Evolutionary conservation across 2,113 vertebrate species (phyloP), one percentile per base, ranked within the genome.

Genomic region (Mesoclemmys tuberculata): DNA sequence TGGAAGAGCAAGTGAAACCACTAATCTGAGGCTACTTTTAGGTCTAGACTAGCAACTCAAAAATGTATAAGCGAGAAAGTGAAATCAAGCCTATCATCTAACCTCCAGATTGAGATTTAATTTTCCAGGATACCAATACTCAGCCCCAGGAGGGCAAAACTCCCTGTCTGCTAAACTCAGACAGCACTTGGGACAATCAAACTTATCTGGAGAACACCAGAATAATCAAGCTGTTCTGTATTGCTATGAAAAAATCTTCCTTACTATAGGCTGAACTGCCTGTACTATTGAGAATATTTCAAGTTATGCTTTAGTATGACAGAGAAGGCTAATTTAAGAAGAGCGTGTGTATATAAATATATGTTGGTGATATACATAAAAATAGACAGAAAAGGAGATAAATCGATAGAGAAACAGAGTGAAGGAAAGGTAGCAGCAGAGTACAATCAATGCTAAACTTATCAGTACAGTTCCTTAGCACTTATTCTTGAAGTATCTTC

Each of bases 131-230:
- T 8, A n/a, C 11, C 0, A 3, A 21, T 86, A 81, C 21, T 26
- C 2, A 6, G 49, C 0, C 21, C 64, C 48, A 68, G 27, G 79
- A 46, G 0, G 3, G 38, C 29, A 78, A 55, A 82, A 54, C 58
- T 49, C 24, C 12, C 13, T 16, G 14, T 41, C 41, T 1, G 4
- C 0, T 8, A 29, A 82, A 27, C 49, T 2, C 21, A 22, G 54
- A 55, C 21, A 75, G 71, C 27, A 64, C 26, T 13, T 14, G 49
- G 24, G 49, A 49, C 38, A 29, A 19, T 24, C 79, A 18, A 0
- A 0, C 6, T 9, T 38, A 2, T 9, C 0, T 24, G 64, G 49
- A 27, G 21, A 71, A 26, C n/a, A 61, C 35, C 46, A 71, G 18
- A 41, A 49, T 35, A 61, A n/a, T 35, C 74, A 35, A 93, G 74